phyloP scores from a whole-genome alignment of 2,888 invertebrate genomes.

The Cryptophagus acutangulus region DNA sequence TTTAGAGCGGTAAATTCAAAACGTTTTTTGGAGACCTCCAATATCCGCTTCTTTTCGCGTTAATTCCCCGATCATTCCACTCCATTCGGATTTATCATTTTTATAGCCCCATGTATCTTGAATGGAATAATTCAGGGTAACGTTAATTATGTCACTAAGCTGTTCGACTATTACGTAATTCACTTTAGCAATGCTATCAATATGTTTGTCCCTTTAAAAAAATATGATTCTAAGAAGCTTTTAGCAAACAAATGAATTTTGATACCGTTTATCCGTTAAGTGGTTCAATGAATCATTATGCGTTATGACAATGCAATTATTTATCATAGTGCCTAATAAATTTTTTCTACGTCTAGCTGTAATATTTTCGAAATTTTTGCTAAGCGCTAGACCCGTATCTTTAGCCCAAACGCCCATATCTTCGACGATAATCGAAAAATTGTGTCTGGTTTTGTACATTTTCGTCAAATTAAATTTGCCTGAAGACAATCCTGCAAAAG shows the following conservation, averaged over 20 bases:
- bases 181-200: conserved; percentile 62
- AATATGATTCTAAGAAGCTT: neutral
- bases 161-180: conserved; percentile 58
- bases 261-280: conserved; percentile 56
- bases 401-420: conserved; percentile 32
- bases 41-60: conserved; percentile 56
- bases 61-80: conserved; percentile 62
- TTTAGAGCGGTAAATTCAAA: too few species aligned
- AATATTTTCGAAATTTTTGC: conserved; percentile 23
- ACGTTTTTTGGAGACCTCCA: too few species aligned
- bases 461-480: conserved; percentile 33
- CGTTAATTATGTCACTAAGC: conserved; percentile 55
- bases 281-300: conserved; percentile 57
- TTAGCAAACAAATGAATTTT: neutral
- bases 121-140: conserved; percentile 51
- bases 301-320: conserved; percentile 57
- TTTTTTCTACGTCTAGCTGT: conserved; percentile 47
- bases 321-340: conserved; percentile 49
- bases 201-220: conserved; percentile 46
- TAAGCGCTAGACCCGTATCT: conserved; percentile 17
- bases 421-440: conserved; percentile 29
- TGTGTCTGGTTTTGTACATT: conserved; percentile 31
- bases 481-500: conserved; percentile 43
- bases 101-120: conserved; percentile 60
- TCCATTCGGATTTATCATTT: conserved; percentile 55